Conservation (phyloP, 2,797 vertebrate genomes). For the Typhlichthys eigenmanni region DNA sequence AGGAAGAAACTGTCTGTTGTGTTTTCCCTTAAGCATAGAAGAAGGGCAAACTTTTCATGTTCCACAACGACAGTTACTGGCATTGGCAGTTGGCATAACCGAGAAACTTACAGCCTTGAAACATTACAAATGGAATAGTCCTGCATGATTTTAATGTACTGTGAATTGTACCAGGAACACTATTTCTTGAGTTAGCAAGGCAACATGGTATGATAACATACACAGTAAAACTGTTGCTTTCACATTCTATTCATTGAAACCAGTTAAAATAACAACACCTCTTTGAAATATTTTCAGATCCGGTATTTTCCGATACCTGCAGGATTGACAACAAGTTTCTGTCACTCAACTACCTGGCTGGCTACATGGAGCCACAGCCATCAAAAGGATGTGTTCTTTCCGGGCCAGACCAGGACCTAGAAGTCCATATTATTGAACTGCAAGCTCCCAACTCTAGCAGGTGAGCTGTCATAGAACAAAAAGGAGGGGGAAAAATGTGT, state of each 20-base stretch:
- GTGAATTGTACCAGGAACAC: too few species aligned
- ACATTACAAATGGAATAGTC: not conserved
- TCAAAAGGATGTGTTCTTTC: slow-evolving; percentile 89
- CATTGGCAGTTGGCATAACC: slow-evolving; percentile 14
- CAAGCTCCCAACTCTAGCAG: slow-evolving; percentile 91
- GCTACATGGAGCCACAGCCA: slow-evolving; percentile 85
- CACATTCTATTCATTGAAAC: not conserved
- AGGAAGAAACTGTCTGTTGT: slow-evolving; percentile 69
- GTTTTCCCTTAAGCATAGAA: slow-evolving; percentile 47
- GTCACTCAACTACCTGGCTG: slow-evolving; percentile 96
- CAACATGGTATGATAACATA: not conserved
- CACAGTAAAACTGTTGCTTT: not conserved
- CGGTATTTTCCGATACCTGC: slow-evolving; percentile 86
- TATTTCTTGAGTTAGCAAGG: slow-evolving; percentile 12
- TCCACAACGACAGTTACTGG: slow-evolving; percentile 31
- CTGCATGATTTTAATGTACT: too few species aligned
- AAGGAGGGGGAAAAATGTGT: slow-evolving; percentile 22
- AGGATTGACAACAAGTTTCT: slow-evolving; percentile 93
- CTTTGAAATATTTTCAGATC: slow-evolving; percentile 74
- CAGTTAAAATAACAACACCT: slow-evolving; percentile 31
- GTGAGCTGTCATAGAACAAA: slow-evolving; percentile 48
- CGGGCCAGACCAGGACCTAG: slow-evolving; percentile 73
- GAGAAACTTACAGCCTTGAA: not conserved
- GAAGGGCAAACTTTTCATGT: slow-evolving; percentile 33
- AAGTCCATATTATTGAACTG: slow-evolving; percentile 93